phyloP scores from a whole-genome alignment of 2,888 invertebrate genomes.

The Himalopsyche japonica region DNA sequence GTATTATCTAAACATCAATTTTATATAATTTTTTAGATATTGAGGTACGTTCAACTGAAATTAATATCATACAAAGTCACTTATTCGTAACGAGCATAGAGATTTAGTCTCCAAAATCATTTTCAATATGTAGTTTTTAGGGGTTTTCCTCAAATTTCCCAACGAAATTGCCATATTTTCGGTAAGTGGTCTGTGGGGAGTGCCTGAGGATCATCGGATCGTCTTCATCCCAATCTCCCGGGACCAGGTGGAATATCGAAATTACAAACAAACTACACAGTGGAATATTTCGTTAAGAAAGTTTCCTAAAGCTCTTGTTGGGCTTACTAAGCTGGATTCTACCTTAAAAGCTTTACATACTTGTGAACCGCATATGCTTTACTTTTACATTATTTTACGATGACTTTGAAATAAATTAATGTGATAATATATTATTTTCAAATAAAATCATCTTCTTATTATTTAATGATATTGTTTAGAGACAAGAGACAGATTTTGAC shows the following conservation, averaged over 20 bases:
- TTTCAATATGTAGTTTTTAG: background rate
- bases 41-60: no score
- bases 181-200: conserved; percentile 32
- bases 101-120: background rate
- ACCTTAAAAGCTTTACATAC: background rate
- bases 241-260: conserved; percentile 30
- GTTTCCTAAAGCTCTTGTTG: conserved; percentile 7
- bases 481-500: no score
- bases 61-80: background rate
- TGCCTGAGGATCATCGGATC: conserved; percentile 32
- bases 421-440: no score
- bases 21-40: no score
- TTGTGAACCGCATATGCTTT: background rate
- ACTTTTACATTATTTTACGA: background rate
- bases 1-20: no score
- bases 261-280: conserved; percentile 33
- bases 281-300: conserved; percentile 14
- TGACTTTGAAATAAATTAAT: no score
- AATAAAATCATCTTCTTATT: no score
- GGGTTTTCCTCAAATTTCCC: conserved; percentile 17
- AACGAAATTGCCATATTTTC: conserved; percentile 34
- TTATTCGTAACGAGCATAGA: background rate
- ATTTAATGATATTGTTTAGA: no score
- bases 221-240: conserved; percentile 8
- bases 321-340: background rate